These are phyloP conservation scores for Temnothorax unifasciatus DNA, from an alignment of 2,888 invertebrate species.

Conservation along the genomic window DNA sequence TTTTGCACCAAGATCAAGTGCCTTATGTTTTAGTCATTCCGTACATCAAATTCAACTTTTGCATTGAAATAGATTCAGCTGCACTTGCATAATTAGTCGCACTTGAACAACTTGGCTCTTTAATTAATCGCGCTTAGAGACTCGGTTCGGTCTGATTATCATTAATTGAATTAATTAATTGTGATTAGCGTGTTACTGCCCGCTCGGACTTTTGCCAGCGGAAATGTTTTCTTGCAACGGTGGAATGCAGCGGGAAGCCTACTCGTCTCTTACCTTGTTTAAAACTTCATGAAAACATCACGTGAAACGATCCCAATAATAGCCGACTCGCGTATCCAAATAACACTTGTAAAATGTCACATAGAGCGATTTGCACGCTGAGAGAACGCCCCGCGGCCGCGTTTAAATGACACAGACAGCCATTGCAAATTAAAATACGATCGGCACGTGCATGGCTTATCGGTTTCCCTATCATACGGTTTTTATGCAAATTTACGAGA, in stretches of 20 bases:
- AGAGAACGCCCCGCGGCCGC: not conserved
- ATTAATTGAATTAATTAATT: not conserved
- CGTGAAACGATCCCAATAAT: slow-evolving; percentile 39
- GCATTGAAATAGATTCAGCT: not conserved
- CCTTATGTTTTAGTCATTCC: not conserved
- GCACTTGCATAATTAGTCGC: not conserved
- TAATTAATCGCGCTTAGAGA: not conserved
- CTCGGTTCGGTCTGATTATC: not conserved
- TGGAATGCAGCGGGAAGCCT: slow-evolving; percentile 13
- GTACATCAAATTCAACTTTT: not conserved
- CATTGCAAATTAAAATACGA: not conserved
- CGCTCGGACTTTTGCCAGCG: slow-evolving; percentile 7
- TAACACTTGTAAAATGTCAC: slow-evolving; percentile 30
- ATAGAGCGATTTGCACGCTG: slow-evolving; percentile 21
- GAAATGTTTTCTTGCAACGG: slow-evolving; percentile 12
- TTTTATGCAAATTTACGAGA: not conserved
- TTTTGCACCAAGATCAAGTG: not conserved
- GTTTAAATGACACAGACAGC: slow-evolving; percentile 26
- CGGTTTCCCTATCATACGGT: not conserved
- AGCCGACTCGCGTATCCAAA: slow-evolving; percentile 20
- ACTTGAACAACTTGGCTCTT: not conserved
- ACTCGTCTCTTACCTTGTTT: slow-evolving; percentile 3
- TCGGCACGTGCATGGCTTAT: slow-evolving; percentile 10
- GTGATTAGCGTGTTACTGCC: not conserved
- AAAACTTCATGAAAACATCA: slow-evolving; percentile 39